Percentiles rank a stretch among this genome's conserved stretches.
Evolutionary conservation across 1,140 invertebrate genomes (phyloP).

Genomic region (Drosophila arawakana): DNA sequence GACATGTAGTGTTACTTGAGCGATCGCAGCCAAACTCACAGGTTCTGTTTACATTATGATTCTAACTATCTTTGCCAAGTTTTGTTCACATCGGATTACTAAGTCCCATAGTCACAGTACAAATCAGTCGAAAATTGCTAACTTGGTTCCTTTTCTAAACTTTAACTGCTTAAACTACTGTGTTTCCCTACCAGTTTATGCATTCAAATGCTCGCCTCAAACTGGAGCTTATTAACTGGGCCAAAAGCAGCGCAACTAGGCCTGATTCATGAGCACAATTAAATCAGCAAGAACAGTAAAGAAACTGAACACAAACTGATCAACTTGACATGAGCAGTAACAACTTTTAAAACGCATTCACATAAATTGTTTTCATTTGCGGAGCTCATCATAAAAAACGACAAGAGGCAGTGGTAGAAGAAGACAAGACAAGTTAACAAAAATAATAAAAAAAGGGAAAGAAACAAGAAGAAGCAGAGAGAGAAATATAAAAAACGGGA

Average conservation of each 20-base stretch:
- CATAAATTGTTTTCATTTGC: constrained; percentile 70
- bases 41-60: no score
- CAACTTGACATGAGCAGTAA: constrained; percentile 25
- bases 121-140: no score
- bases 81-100: no score
- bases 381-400: constrained; percentile 49
- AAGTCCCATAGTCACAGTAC: no score
- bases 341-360: constrained; percentile 46
- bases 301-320: constrained; percentile 16
- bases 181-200: no score
- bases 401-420: constrained; percentile 5
- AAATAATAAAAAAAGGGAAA: background rate
- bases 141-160: no score
- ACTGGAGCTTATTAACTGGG: constrained; percentile 5
- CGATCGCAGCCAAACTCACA: no score
- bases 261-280: background rate
- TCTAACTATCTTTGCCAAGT: no score
- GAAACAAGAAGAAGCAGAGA: background rate
- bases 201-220: no score
- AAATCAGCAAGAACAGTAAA: background rate
- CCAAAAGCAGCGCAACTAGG: constrained; percentile 16
- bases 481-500: constrained; percentile 58
- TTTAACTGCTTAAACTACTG: no score
- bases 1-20: no score
- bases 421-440: constrained; percentile 26